phyloP scores from a whole-genome alignment of 1,140 invertebrate species.

The Lasioglossum baleicum region DNA sequence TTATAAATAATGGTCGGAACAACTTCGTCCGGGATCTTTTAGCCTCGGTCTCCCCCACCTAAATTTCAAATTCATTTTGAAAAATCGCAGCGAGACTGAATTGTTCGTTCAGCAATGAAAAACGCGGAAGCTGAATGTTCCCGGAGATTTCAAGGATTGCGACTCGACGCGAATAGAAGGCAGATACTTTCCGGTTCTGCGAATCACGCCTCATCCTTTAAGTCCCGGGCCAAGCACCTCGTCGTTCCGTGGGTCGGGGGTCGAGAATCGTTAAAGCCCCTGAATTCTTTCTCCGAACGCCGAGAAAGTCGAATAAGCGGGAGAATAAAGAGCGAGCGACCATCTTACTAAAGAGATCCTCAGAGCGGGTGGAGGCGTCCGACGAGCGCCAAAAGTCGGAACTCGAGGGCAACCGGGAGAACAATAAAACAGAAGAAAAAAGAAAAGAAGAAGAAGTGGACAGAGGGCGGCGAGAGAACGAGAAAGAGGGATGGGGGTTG shows the following conservation, averaged over 20 bases:
- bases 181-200: constrained; percentile 28
- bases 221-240: constrained; percentile 28
- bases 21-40: no score
- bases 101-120: not conserved
- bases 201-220: constrained; percentile 48
- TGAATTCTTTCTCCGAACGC: constrained; percentile 49
- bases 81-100: not conserved
- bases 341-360: constrained; percentile 49
- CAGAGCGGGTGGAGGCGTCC: constrained; percentile 29
- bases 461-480: not conserved
- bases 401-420: constrained; percentile 50
- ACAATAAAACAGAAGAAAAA: constrained; percentile 54
- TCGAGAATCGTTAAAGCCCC: constrained; percentile 57
- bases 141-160: not conserved
- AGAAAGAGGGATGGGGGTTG: not conserved
- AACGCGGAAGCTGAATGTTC: constrained; percentile 10
- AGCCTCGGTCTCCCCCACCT: no score
- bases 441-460: constrained; percentile 1
- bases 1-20: no score
- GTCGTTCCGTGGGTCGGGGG: constrained; percentile 19
- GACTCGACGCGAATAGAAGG: not conserved
- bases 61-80: not conserved
- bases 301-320: constrained; percentile 44
- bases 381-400: constrained; percentile 52
- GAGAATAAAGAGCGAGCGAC: constrained; percentile 53